phyloP scores from a whole-genome alignment of 2,888 invertebrate species.

The Synergus gifuensis region DNA sequence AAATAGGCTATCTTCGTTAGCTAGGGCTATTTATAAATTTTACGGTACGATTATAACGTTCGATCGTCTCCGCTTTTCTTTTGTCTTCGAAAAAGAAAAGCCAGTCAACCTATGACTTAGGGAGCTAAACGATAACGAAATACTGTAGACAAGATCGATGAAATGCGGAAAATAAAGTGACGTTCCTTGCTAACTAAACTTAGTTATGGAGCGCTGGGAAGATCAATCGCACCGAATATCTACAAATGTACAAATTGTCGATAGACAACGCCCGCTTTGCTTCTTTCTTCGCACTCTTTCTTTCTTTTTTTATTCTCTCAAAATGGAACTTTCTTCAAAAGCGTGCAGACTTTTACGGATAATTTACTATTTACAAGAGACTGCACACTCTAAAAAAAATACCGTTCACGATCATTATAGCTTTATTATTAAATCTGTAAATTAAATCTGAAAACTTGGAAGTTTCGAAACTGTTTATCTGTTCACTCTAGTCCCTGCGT shows the following conservation, averaged over 20 bases:
- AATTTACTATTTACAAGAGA: constrained; percentile 66
- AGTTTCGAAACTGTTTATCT: constrained; percentile 1
- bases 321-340: constrained; percentile 16
- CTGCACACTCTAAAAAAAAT: constrained; percentile 10
- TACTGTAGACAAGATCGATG: constrained; percentile 11
- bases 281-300: constrained; percentile 21
- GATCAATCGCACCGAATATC: constrained; percentile 63
- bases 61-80: constrained; percentile 47
- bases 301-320: background rate
- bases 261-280: constrained; percentile 49
- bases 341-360: constrained; percentile 53
- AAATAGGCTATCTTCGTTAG: constrained; percentile 63
- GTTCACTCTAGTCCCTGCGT: background rate
- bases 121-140: constrained; percentile 28
- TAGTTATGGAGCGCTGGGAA: constrained; percentile 45
- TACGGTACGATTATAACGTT: constrained; percentile 55
- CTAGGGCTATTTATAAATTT: constrained; percentile 68
- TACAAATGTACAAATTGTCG: constrained; percentile 73
- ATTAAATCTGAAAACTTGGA: background rate
- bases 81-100: constrained; percentile 42
- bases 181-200: constrained; percentile 31
- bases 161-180: constrained; percentile 19
- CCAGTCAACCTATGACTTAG: background rate
- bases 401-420: constrained; percentile 17
- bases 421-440: background rate